Evolutionary conservation across 2,113 vertebrate species (phyloP), one percentile per base, ranked within the genome.

Genomic region (Leptobrachium ailaonicum): DNA sequence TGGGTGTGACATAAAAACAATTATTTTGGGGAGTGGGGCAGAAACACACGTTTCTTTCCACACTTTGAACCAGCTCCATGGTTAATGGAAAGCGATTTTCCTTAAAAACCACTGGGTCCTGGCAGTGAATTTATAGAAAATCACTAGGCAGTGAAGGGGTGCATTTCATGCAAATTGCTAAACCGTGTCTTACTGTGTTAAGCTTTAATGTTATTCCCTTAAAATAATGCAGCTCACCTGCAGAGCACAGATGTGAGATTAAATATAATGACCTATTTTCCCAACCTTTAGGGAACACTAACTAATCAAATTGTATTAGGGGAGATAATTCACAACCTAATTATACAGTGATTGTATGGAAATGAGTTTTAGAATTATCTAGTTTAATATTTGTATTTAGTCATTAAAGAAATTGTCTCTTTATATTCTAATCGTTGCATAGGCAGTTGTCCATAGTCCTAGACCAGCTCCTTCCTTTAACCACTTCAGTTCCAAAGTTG

Each of bases 151-250:
- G 20, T 32, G 20, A 32, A 32, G 20, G 20, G 20, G 20, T 32
- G 20, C 20, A 32, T 32, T 32, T 32, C 56, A 63, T 71, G 20
- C n/a, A 56, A 45, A 47, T 53, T 70, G 67, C 56, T 14, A 4
- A 58, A 11, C 20, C 54, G 14, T 44, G 66, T 73, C 63, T 81
- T 45, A 71, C 42, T 58, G 83, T n/a, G 12, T 74, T 74, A 6
- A 60, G 56, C 11, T 7, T 7, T 11, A 4, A 11, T 60, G 9
- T 60, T 14, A 60, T 12, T 10, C 13, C 56, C 3, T 14, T 60
- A 10, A 54, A 60, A 60, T 14, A 60, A 8, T 60, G 9, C 4
- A 13, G 9, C 56, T 60, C 13, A 10, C 56, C 13, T 60, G 56
- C 13, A 60, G 56, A 11, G 3, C 10, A 60, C 3, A 12, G 11